Evolutionary conservation across 2,113 vertebrate genomes (phyloP).

Genomic region (Psilopsiagon aymara): DNA sequence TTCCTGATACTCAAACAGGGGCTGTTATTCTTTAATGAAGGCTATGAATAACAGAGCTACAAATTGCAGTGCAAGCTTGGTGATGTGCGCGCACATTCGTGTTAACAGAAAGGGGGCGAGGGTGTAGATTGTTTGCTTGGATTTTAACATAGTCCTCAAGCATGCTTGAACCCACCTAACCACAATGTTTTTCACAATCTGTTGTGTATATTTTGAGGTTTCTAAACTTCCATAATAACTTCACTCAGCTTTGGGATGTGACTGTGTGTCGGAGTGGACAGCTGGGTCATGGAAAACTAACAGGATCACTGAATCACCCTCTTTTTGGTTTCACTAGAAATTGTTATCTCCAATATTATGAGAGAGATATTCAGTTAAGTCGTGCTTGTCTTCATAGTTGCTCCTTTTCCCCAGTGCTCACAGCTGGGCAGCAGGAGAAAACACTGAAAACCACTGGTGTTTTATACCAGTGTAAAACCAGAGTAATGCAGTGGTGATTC

Average conservation of each 20-base stretch:
- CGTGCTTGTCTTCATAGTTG: slow-evolving; percentile 27
- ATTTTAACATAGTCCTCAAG: slow-evolving; percentile 20
- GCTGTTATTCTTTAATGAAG: slow-evolving; percentile 50
- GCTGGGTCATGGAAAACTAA: background rate
- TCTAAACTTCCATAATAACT: slow-evolving; percentile 30
- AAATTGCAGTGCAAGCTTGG: background rate
- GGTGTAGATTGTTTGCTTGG: slow-evolving; percentile 22
- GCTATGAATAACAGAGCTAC: slow-evolving; percentile 16
- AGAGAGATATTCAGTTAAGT: background rate
- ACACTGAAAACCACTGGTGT: slow-evolving; percentile 5
- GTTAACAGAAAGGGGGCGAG: background rate
- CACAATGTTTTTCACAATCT: slow-evolving; percentile 28
- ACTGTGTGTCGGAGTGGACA: background rate
- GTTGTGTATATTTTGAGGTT: slow-evolving; percentile 60
- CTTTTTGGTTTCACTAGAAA: background rate
- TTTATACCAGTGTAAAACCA: slow-evolving; percentile 39
- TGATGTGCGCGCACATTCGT: background rate
- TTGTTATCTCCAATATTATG: background rate
- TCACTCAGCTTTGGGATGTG: background rate
- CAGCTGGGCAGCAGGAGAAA: slow-evolving; percentile 41
- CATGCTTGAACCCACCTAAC: background rate
- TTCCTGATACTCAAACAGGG: slow-evolving; percentile 11
- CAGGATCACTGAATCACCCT: background rate
- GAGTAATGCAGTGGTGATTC: slow-evolving; percentile 8
- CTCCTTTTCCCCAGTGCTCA: background rate